Percentiles rank a stretch among this genome's conserved stretches.
These are phyloP conservation scores for Penaeus indicus DNA, from an alignment of 1,140 invertebrate genomes.

Conservation along the genomic window DNA sequence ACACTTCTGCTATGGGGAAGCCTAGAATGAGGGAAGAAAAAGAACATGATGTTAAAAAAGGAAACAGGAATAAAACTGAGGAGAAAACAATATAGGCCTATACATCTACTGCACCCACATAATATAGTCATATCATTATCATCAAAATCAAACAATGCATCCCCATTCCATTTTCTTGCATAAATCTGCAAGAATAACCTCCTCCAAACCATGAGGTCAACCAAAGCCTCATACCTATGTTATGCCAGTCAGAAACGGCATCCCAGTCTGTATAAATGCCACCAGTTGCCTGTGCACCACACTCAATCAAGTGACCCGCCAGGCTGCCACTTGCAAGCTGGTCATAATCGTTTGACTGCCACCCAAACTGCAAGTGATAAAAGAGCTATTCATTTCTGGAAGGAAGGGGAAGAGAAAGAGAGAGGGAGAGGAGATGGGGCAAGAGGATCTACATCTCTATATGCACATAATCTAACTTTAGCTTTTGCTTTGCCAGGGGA, in stretches of 20 bases:
- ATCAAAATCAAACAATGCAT: background rate
- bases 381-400: conserved; percentile 22
- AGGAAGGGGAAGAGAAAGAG: background rate
- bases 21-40: conserved; percentile 64
- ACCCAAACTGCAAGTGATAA: conserved; percentile 68
- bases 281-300: conserved; percentile 74
- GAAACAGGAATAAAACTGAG: background rate
- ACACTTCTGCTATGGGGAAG: conserved; percentile 74
- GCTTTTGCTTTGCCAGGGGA: too few species aligned
- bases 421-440: too few species aligned
- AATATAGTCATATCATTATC: background rate
- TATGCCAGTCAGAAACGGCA: conserved; percentile 72
- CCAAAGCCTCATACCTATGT: conserved; percentile 65
- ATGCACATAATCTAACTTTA: background rate
- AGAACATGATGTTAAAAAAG: background rate
- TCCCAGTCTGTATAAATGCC: conserved; percentile 75
- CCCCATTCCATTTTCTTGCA: background rate
- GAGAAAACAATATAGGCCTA: conserved; percentile 29
- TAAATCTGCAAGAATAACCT: background rate
- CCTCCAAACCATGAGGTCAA: background rate
- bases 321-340: conserved; percentile 71
- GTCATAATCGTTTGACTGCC: conserved; percentile 71
- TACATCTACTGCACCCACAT: background rate
- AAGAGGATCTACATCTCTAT: background rate
- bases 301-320: conserved; percentile 75